Conservation (phyloP, 1,140 invertebrate genomes). For the Drosophila cardini region DNA sequence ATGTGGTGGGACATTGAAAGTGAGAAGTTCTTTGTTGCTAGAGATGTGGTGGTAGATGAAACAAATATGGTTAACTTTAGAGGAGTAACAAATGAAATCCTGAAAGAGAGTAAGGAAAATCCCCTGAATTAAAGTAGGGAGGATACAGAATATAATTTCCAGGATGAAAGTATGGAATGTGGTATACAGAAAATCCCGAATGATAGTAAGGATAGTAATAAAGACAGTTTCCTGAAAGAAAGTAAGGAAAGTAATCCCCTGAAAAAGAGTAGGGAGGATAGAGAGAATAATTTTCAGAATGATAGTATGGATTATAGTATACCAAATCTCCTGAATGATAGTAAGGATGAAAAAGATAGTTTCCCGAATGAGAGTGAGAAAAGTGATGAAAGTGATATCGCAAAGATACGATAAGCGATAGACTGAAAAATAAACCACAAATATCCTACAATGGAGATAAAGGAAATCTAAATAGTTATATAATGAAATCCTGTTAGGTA, state of each 20-base stretch:
- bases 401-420: slow-evolving; percentile 2
- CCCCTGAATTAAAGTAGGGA: too few species aligned
- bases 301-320: slow-evolving; percentile 5
- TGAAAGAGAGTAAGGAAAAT: slow-evolving; percentile 21
- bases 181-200: too few species aligned
- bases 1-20: slow-evolving; percentile 9
- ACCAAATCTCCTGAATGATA: slow-evolving; percentile 9
- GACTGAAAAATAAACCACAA: slow-evolving; percentile 4
- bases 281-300: slow-evolving; percentile 9
- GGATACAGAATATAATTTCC: too few species aligned
- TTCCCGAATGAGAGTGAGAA: slow-evolving; percentile 8
- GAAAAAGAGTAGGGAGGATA: slow-evolving; percentile 11
- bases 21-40: slow-evolving; percentile 19
- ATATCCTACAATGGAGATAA: slow-evolving; percentile 10
- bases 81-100: slow-evolving; percentile 11
- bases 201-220: too few species aligned
- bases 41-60: slow-evolving; percentile 22
- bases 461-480: background rate
- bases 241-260: slow-evolving; percentile 13
- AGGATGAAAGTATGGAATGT: too few species aligned
- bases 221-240: slow-evolving; percentile 5
- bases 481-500: too few species aligned
- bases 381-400: background rate
- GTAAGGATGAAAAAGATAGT: slow-evolving; percentile 2
- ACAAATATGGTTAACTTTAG: slow-evolving; percentile 18